Base-by-base conservation (phyloP, 2,888 invertebrate genomes). In the Cephus nigrinus region DNA sequence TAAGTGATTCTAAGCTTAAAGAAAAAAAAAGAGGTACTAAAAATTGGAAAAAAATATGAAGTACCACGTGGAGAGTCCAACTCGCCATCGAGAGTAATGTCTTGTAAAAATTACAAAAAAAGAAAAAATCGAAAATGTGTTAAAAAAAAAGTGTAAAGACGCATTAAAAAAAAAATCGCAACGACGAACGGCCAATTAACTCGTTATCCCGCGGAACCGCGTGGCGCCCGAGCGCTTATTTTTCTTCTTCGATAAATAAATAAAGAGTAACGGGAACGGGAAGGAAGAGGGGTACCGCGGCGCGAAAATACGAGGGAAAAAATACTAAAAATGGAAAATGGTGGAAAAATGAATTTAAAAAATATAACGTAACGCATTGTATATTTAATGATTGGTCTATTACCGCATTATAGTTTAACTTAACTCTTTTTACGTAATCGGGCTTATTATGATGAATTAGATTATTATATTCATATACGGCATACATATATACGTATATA, bases 371-470 rank as follows among this genome's bases (percentile, higher is more conserved):
- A 73, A 73, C 73, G 73, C 73, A 69, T 73, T 73, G 73, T 35
- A 76, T 76, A 77, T 76, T 30, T 69, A 30, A 73, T 33, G 73
- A 73, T 73, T 73, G 73, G 73, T 73, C 73, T 73, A 69, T 32
- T 69, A 69, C 69, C 69, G 69, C 69, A 31, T 32, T 69, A 40
- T 69, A 30, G 69, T 69, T 69, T 30, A 34, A 73, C 15, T 73
- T 33, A 35, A 35, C 73, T 34, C 32, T 68, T 77, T 78, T 75
- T 76, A 78, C 79, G 72, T 84, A 83, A 85, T 83, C 80, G 81
- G 84, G 82, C 81, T 84, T 84, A 80, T 80, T 80, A 82, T 77
- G 76, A 82, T 80, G 80, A 81, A 84, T 84, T 82, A 82, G 79
- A 74, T 81, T 69, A 69, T 73, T 75, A 75, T 75, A 75, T 73